Base-by-base conservation (phyloP, 2,888 invertebrate genomes). In the Arge pagana region DNA sequence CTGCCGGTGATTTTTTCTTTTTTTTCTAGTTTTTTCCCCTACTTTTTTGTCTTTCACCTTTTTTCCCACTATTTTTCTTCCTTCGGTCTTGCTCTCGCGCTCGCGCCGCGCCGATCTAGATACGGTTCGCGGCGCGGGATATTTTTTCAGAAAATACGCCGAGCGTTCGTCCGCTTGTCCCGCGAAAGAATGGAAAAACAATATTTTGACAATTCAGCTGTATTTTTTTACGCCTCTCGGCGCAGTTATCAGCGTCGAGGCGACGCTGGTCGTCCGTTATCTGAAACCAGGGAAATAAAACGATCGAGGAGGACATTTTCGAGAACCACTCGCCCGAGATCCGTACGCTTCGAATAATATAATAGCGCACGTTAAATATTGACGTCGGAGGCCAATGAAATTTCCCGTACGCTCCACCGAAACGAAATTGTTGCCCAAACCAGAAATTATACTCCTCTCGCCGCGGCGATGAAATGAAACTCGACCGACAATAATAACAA, bases 151-250 rank as follows among this genome's bases (percentile, higher is more conserved):
- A 72, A 75, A 75, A 74, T 72, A 74, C 61, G 52, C 56, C 39
- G 21, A 23, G 35, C 31, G 36, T 10, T 41, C 11, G 31, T 52
- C 15, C 26, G 31, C 40, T 63, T 43, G 45, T 59, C 60, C 59
- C 57, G 58, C 64, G 65, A 66, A 74, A 71, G 72, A 74, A 74
- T 74, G 74, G 68, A 74, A 74, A 74, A 72, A 74, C 71, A 74
- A 74, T 74, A 74, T 74, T 74, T 74, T 72, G 63, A 69, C 69
- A 63, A 68, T 68, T 68, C 65, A 58, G 59, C 55, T 57, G 57
- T 52, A 53, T 52, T 54, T 50, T 50, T 28, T 51, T 21, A 35
- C 43, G 55, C 61, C 54, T 52, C 48, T 40, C 54, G 55, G 53
- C 50, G 55, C 54, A 53, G 56, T 53, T 59, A 50, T 60, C 55